Evolutionary conservation across 2,888 invertebrate genomes (phyloP), one percentile per base, ranked within the genome.

Genomic region (Branchipolynoe longqiensis): DNA sequence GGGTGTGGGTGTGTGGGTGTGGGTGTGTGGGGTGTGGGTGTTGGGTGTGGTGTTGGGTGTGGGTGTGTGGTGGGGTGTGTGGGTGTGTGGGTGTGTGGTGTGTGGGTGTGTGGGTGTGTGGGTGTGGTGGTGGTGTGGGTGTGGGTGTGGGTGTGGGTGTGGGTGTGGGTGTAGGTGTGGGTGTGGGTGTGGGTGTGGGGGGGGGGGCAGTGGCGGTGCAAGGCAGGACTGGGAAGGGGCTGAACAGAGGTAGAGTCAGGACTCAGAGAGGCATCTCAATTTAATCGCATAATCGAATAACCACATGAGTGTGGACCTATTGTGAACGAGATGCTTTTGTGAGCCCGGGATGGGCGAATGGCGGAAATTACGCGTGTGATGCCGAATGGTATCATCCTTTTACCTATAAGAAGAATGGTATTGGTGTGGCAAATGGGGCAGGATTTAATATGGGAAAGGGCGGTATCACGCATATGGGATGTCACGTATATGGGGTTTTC

Each of bases 381-480:
- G 22, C 62, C 62, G 12, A 62, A 62, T 62, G 62, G 33, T 62
- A 62, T 31, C 62, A 62, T 62, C 62, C 3, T 58, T 8, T 58
- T 18, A 6, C 33, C 62, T 62, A 33, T 25, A 31, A n/a, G 28
- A 1, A 69, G 36, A 18, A 36, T 69, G 33, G 18, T 3, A n/a
- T 22, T 1, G 18, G 4, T 3, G 69, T 69, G n/a, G n/a, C n/a
- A n/a, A 69, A 69, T 69, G 69, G 69, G 69, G 69, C 69, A 69
- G 33, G 69, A 18, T 69, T 18, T 69, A 69, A 69, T 69, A 8
- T 22, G 69, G n/a, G n/a, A n/a, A n/a, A n/a, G n/a, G n/a, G n/a
- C 18, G 69, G 69, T 69, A 38, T 69, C 69, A 69, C 38, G 18
- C n/a, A n/a, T n/a, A n/a, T n/a, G n/a, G n/a, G n/a, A n/a, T n/a